phyloP scores from a whole-genome alignment of 2,888 invertebrate species.

The Pemphredon lugubris region DNA sequence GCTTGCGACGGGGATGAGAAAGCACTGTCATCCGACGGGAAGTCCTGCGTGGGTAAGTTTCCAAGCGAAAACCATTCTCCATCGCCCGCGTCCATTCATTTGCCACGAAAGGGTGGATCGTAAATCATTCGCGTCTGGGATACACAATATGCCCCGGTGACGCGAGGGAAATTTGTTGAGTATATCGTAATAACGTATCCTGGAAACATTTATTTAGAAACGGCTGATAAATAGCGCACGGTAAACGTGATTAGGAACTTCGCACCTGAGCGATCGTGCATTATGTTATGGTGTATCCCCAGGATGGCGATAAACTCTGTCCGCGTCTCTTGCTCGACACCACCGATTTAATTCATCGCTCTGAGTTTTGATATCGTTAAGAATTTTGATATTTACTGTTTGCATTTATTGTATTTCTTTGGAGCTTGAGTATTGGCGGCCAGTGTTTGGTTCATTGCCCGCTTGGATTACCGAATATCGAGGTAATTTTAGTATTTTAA shows the following conservation, averaged over 20 bases:
- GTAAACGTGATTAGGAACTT: constrained; percentile 34
- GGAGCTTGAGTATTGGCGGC: not conserved
- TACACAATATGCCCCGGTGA: constrained; percentile 42
- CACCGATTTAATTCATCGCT: not conserved
- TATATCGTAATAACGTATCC: constrained; percentile 40
- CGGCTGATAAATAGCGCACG: constrained; percentile 24
- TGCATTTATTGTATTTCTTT: too few species aligned
- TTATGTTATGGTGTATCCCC: not conserved
- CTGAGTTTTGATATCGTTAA: not conserved
- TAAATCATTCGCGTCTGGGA: constrained; percentile 42
- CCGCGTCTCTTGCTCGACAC: constrained; percentile 14
- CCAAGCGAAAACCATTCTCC: constrained; percentile 14
- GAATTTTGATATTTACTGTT: too few species aligned
- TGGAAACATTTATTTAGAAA: constrained; percentile 27
- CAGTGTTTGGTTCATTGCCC: not conserved
- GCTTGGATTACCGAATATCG: too few species aligned
- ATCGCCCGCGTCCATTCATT: constrained; percentile 11
- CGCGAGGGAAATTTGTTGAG: constrained; percentile 40
- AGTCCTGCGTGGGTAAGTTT: constrained; percentile 75
- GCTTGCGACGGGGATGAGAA: constrained; percentile 81
- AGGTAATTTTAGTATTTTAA: too few species aligned
- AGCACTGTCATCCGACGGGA: constrained; percentile 74
- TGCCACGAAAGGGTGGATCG: constrained; percentile 12
- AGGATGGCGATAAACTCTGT: constrained; percentile 40
- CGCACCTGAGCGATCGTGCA: not conserved